Conservation (phyloP, 2,113 vertebrate genomes). For the Melanostigma gelatinosum region DNA sequence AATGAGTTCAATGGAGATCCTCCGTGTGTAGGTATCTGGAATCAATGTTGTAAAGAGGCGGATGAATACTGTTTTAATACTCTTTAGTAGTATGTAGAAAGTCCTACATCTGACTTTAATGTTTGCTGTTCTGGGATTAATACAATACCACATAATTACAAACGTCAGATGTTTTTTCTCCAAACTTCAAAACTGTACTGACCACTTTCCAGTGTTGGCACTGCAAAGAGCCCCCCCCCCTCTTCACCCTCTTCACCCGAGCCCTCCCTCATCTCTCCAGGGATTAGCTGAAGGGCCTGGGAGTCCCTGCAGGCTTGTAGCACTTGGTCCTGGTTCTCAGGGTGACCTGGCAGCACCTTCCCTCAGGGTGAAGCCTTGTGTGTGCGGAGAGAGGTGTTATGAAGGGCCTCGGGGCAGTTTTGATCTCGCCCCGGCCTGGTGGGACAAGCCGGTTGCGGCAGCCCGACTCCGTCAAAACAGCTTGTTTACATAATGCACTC, state of each 20-base stretch:
- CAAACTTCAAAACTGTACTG: conserved; percentile 20
- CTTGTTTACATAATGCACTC: conserved; percentile 68
- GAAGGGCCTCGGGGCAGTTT: conserved; percentile 64
- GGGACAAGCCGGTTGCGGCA: conserved; percentile 47
- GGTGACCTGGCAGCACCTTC: conserved; percentile 62
- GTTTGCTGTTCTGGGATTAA: conserved; percentile 1
- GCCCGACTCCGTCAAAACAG: conserved; percentile 64
- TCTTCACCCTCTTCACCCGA: not conserved
- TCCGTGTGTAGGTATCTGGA: not conserved
- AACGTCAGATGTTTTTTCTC: not conserved
- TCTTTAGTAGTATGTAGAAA: not conserved
- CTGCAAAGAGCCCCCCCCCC: not conserved
- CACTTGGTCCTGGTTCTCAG: conserved; percentile 62
- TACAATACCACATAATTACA: not conserved
- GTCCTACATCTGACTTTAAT: not conserved
- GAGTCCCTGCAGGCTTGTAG: conserved; percentile 48
- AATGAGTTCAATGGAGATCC: not conserved
- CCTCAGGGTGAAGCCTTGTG: conserved; percentile 34
- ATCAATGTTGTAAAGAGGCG: not conserved
- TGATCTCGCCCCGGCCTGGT: conserved; percentile 60
- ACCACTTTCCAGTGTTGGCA: conserved; percentile 40
- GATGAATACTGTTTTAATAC: not conserved
- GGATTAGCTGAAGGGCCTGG: conserved; percentile 64
- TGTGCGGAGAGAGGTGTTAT: conserved; percentile 51
- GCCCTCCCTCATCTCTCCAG: conserved; percentile 24